Base-by-base conservation (phyloP, 2,797 vertebrate genomes). In the Pantherophis alleghaniensis region DNA sequence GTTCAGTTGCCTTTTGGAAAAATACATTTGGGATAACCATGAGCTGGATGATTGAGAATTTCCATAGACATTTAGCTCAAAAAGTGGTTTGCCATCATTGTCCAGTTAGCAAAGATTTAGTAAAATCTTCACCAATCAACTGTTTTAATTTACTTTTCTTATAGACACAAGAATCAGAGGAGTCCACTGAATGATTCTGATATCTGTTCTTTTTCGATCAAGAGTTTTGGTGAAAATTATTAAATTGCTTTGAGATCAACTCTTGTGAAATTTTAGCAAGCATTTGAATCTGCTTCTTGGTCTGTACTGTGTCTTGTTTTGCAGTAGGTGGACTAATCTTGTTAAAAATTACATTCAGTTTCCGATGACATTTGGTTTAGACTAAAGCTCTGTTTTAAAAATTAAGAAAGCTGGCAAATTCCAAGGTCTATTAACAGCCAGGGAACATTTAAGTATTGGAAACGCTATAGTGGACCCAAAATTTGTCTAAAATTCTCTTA, bases 231-330 rank as follows among this genome's bases (percentile, higher is more conserved):
- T 95, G 90, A 90, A 88, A 61, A 83, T 90, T 87, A 92, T 18
- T 51, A 14, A 91, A 9, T 95, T 53, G 61, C 42, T 2, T 22
- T 51, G 2, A 87, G 69, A 47, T 91, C 92, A 86, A 18, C 87
- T 94, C 92, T 94, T 0, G 92, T 90, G 90, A 92, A 56, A 94
- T 32, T 26, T 92, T 92, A 92, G 89, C 91, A 90, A 91, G 53
- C 26, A 47, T 87, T 92, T 60, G 57, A 92, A 86, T 61, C 79
- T 0, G 0, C 37, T 13, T 92, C 57, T 22, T 89, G 90, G 42
- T 61, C 51, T 2, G 55, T 90, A 24, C 95, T 42, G 28, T 93
- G 91, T 92, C 95, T 90, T 92, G 91, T 86, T 95, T 88, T 92
- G 93, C 94, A 86, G 18, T 60, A 47, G 7, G 24, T 83, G 66